Base-by-base conservation (phyloP, 2,888 invertebrate species). In the Parapristionchus giblindavisi region DNA sequence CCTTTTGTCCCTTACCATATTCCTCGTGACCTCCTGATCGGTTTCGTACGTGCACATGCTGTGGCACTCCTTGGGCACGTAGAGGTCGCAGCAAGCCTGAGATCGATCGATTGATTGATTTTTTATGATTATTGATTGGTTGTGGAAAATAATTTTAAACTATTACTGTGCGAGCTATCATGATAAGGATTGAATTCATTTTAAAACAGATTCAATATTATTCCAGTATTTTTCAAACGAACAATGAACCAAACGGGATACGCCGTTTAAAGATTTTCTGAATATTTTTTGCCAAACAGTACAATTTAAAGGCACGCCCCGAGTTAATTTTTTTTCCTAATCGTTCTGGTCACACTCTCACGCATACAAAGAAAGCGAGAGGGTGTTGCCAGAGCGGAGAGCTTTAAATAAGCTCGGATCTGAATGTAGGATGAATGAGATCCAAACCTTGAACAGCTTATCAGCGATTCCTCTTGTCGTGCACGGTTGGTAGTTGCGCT, bases 41-140 rank as follows among this genome's bases (percentile, higher is more conserved):
- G 85, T 86, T 70, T 86, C 86, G 73, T 86, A 86, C 2, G 76
- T 76, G 76, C 86, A 85, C 84, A 85, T 83, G 56, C 81, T 83
- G 65, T 84, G 84, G 65, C 85, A 86, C 75, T 86, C 85, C 63
- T 82, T 82, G 8, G 86, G 85, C 24, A 84, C 83, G 73, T 85
- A 86, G 2, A 85, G 74, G 56, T 85, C 82, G 56, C 86, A 86
- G 60, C 86, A 86, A 6, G 83, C 77, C 43, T 77, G 70, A 3
- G 27, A n/a, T 0, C n/a, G 24, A 36, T 3, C 21, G 11, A 17
- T 21, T 58, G 17, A 61, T 8, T 17, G 5, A 14, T 29, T 29
- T 14, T 29, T 17, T 29, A n/a, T 17, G 24, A 58, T 58, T 17
- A 24, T 29, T 2, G 24, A 58, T 58, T 6, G 14, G 3, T 51